Conservation (phyloP, 2,113 vertebrate species). For the Galemys pyrenaicus region DNA sequence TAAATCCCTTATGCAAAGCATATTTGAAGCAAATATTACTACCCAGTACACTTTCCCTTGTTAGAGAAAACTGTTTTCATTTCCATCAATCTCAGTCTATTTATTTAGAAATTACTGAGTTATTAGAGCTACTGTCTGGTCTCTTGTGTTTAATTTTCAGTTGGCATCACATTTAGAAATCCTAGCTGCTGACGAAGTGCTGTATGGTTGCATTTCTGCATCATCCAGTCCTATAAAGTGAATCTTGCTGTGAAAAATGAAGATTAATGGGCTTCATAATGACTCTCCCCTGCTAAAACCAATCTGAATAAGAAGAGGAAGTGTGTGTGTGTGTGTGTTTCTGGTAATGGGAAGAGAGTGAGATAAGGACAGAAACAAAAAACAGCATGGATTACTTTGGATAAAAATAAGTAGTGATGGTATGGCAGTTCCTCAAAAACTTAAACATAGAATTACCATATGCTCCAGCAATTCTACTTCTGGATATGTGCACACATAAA, state of each 20-base stretch:
- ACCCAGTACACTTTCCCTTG: conserved; percentile 63
- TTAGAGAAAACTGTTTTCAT: conserved; percentile 78
- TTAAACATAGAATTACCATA: background rate
- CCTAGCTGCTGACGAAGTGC: conserved; percentile 78
- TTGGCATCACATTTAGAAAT: conserved; percentile 84
- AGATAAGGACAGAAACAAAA: background rate
- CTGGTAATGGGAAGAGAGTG: background rate
- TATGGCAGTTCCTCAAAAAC: background rate
- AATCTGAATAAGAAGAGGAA: conserved; percentile 81
- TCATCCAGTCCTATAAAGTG: conserved; percentile 82
- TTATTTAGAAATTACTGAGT: conserved; percentile 86
- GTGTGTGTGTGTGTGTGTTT: background rate
- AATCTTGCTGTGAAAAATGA: conserved; percentile 87
- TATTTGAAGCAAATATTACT: conserved; percentile 75
- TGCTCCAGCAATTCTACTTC: background rate
- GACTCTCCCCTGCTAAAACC: conserved; percentile 82
- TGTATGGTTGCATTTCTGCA: conserved; percentile 80
- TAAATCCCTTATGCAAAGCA: conserved; percentile 69
- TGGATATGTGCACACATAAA: background rate
- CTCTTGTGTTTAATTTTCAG: conserved; percentile 86
- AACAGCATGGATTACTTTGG: background rate
- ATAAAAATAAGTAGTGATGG: conserved; percentile 41
- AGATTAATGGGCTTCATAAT: conserved; percentile 90
- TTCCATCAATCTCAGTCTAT: conserved; percentile 85
- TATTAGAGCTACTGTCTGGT: conserved; percentile 84